phyloP scores from a whole-genome alignment of 2,113 vertebrate genomes.

The Leptocoma aspasia region DNA sequence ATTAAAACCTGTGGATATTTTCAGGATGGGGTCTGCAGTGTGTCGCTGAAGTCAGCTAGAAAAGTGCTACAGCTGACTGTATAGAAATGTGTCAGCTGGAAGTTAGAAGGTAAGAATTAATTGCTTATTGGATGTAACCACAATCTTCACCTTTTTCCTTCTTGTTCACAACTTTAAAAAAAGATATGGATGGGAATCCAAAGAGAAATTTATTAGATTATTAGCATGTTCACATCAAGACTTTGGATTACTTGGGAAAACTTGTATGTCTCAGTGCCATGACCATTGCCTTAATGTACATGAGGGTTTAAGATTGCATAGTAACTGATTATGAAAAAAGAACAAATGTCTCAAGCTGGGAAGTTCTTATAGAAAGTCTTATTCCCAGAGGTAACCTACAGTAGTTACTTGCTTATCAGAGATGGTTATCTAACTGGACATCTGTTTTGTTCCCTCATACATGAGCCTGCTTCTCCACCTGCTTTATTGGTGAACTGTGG shows the following conservation, averaged over 20 bases:
- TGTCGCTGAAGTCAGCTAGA: neutral
- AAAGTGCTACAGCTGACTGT: neutral
- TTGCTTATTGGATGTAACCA: neutral
- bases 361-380: neutral
- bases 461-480: neutral
- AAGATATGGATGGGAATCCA: neutral
- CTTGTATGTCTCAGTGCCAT: neutral
- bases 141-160: neutral
- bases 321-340: neutral
- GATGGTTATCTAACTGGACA: neutral
- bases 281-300: neutral
- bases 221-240: neutral
- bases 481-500: neutral
- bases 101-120: neutral
- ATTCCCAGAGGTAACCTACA: neutral
- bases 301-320: neutral
- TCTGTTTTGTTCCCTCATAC: neutral
- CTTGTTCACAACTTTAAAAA: neutral
- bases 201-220: neutral
- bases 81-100: neutral
- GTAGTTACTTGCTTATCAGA: neutral
- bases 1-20: neutral
- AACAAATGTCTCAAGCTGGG: neutral
- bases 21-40: neutral
- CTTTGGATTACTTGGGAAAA: neutral